Evolutionary conservation across 2,888 invertebrate species (phyloP).

Genomic region (Torymus aiolomorphi): DNA sequence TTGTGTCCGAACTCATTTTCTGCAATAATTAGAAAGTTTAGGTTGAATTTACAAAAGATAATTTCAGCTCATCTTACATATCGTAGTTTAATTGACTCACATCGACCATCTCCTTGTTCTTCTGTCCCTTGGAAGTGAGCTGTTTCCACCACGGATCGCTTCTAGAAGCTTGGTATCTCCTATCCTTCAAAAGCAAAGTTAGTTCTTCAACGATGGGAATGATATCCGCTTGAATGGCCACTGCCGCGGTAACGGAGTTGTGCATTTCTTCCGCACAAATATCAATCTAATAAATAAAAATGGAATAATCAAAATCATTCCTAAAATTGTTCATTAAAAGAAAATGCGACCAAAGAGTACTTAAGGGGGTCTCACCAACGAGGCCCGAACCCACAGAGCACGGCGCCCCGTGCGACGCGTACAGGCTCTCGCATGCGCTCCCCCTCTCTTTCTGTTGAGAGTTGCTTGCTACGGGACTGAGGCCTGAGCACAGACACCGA

Average conservation of each 20-base stretch:
- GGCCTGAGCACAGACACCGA: no score
- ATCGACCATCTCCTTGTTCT: slow-evolving; percentile 84
- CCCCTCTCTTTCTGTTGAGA: no score
- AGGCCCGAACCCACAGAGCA: no score
- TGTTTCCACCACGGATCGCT: slow-evolving; percentile 86
- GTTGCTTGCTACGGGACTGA: no score
- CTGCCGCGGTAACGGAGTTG: slow-evolving; percentile 88
- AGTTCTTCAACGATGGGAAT: slow-evolving; percentile 84
- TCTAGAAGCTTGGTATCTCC: slow-evolving; percentile 78
- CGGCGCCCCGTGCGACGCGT: no score
- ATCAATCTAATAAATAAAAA: slow-evolving; percentile 81
- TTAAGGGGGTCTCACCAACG: no score
- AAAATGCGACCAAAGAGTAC: neutral
- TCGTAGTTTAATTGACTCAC: slow-evolving; percentile 73
- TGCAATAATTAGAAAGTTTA: slow-evolving; percentile 66
- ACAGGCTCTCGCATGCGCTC: no score
- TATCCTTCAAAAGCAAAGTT: slow-evolving; percentile 78
- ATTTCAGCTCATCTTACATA: neutral
- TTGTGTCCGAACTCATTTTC: slow-evolving; percentile 83
- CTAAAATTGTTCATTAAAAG: neutral
- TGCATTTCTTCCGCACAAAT: slow-evolving; percentile 93
- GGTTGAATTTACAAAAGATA: neutral
- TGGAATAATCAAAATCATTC: neutral
- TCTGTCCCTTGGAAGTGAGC: slow-evolving; percentile 83
- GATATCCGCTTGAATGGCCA: slow-evolving; percentile 91